Percentiles rank a stretch among this genome's conserved stretches.
Conservation (phyloP, 2,797 vertebrate species). For the Hyperoplus lanceolatus region DNA sequence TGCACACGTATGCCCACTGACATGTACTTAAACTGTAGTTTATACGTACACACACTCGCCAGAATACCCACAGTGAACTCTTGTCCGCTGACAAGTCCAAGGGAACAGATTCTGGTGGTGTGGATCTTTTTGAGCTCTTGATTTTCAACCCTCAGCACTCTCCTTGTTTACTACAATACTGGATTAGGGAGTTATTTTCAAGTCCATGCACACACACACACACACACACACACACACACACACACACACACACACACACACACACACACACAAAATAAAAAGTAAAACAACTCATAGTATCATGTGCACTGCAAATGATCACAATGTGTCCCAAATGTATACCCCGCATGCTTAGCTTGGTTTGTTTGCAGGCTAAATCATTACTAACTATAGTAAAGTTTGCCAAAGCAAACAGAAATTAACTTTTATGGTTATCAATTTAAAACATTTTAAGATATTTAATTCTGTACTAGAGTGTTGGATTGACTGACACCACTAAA, state of each 20-base stretch:
- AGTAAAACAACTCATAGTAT: not conserved
- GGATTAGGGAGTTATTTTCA: conserved; percentile 40
- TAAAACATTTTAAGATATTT: not conserved
- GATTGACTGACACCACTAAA: not conserved
- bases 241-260: too few relatives aligned
- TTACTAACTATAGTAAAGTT: not conserved
- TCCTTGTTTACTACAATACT: conserved; percentile 44
- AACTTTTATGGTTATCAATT: not conserved
- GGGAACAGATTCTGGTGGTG: conserved; percentile 66
- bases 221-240: too few relatives aligned
- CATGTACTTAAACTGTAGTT: conserved; percentile 42
- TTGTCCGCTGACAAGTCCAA: conserved; percentile 41
- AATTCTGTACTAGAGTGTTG: not conserved
- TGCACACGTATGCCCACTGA: conserved; percentile 52
- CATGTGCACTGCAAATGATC: not conserved
- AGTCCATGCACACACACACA: too few relatives aligned
- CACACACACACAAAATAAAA: not conserved
- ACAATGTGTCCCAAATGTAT: not conserved
- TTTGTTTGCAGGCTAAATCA: not conserved
- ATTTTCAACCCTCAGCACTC: conserved; percentile 46
- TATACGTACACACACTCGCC: conserved; percentile 25
- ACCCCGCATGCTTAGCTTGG: not conserved
- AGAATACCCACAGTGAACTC: conserved; percentile 61
- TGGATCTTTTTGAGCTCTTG: conserved; percentile 49
- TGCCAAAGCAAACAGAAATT: too few relatives aligned